Percentiles rank a stretch among this genome's conserved stretches.
Evolutionary conservation across 2,888 invertebrate genomes (phyloP).

Genomic region (Acleris emargana): DNA sequence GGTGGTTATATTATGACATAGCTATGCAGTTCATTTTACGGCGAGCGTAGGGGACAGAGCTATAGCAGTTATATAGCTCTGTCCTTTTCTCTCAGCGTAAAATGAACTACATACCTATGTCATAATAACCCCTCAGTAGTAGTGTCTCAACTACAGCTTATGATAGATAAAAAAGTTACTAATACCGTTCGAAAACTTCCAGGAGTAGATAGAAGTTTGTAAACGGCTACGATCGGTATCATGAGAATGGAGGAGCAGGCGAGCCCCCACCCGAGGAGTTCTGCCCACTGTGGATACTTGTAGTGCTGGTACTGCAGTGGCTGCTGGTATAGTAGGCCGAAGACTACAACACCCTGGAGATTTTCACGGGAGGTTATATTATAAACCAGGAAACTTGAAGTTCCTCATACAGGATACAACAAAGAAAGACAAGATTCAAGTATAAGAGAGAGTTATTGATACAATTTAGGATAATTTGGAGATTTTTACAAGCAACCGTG

Average conservation of each 20-base stretch:
- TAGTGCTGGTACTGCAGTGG: slow-evolving; percentile 87
- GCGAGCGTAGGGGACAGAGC: too few species aligned
- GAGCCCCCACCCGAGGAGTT: slow-evolving; percentile 87
- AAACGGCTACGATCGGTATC: slow-evolving; percentile 87
- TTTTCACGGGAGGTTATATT: slow-evolving; percentile 4
- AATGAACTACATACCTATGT: too few species aligned
- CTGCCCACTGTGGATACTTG: slow-evolving; percentile 88
- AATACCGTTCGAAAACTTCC: slow-evolving; percentile 71
- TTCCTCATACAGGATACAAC: background rate
- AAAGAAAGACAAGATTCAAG: background rate
- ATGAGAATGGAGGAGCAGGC: slow-evolving; percentile 89
- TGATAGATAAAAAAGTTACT: too few species aligned
- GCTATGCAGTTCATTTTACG: too few species aligned
- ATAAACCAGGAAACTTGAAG: background rate
- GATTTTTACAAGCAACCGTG: background rate
- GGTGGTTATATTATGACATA: too few species aligned
- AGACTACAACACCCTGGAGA: slow-evolving; percentile 86
- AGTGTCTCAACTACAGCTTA: too few species aligned
- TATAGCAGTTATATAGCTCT: too few species aligned
- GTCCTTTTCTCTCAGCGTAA: too few species aligned
- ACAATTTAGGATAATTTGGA: background rate
- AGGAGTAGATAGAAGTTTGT: slow-evolving; percentile 85
- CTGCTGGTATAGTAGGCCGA: slow-evolving; percentile 86
- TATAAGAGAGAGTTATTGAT: background rate
- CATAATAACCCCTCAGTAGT: too few species aligned